Conservation (phyloP, 2,113 vertebrate species). For the Phaethon lepturus region DNA sequence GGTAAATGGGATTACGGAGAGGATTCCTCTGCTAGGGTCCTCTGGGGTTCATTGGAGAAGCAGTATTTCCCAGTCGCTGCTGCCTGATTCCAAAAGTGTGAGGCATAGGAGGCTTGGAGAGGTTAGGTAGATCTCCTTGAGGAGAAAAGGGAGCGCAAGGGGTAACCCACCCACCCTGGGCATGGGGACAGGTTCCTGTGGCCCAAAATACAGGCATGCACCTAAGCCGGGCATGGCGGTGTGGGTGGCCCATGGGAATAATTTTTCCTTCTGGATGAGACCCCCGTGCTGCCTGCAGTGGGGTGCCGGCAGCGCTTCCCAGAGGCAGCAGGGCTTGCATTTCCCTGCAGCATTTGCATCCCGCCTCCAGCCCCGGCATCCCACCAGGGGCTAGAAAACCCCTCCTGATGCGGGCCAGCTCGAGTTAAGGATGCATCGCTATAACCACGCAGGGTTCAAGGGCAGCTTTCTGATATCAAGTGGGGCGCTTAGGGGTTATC, state of each 20-base stretch:
- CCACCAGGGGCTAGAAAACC: neutral
- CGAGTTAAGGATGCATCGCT: rapidly evolving
- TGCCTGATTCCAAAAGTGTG: neutral
- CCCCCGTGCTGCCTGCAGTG: neutral
- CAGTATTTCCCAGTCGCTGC: neutral
- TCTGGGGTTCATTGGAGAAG: neutral
- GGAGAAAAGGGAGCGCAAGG: neutral
- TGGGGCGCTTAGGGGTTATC: neutral
- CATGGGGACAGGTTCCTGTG: neutral
- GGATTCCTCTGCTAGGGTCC: neutral
- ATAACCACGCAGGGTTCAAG: neutral
- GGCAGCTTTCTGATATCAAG: neutral
- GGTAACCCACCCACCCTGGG: neutral
- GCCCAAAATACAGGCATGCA: neutral
- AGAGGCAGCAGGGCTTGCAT: neutral
- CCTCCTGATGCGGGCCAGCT: neutral
- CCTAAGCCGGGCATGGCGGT: neutral
- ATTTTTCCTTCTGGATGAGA: neutral
- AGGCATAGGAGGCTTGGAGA: neutral
- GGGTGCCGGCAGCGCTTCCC: neutral
- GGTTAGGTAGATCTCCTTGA: neutral
- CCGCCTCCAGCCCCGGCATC: neutral
- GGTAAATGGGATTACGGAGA: neutral
- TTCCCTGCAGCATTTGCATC: neutral
- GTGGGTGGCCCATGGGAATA: neutral